Base-by-base conservation (phyloP, 2,888 invertebrate species). In the Lepetodrilus schrolli region DNA sequence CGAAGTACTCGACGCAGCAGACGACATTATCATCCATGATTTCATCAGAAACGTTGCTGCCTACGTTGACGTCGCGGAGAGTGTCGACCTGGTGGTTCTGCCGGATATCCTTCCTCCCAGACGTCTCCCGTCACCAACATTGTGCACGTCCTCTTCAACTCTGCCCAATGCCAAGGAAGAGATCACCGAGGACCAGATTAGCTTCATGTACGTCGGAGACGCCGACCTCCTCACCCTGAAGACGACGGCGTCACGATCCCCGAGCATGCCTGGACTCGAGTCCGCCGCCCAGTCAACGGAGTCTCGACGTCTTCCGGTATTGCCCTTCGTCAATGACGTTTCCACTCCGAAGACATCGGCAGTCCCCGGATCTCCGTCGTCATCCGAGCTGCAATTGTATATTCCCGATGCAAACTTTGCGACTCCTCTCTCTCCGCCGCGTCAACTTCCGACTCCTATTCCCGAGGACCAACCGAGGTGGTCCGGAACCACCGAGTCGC, bases 181-280 rank as follows among this genome's bases (percentile, higher is more conserved):
- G 43, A 43, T 17, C 7, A 10, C 34, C 13, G 58, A 58, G 30
- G 58, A 58, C 30, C 26, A 58, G 30, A 58, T 58, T 34, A 58
- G 58, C 58, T 23, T 58, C 26, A 17, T 58, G 21, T 58, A 58
- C 58, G 30, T 58, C n/a, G 58, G 17, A 5, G 58, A 58, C n/a
- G 26, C 58, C 2, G 30, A 26, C 7, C 34, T 58, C 17, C 58
- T 34, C 2, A 26, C 34, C 2, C 34, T 34, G 26, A 5, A 26
- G 4, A 26, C 26, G 58, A 58, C 58, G 30, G 34, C 58, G 5
- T 34, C 58, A 10, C 58, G 58, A 30, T 23, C 58, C 34, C 30
- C 58, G 3, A 17, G 30, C 30, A 34, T 58, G 58, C 26, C 58
- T 1, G 17, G 30, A 13, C 34, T 58, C 26, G 17, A 30, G 2